These are phyloP conservation scores for Brachypodius melanocephalos DNA, from an alignment of 2,113 vertebrate species.

Conservation along the genomic window DNA sequence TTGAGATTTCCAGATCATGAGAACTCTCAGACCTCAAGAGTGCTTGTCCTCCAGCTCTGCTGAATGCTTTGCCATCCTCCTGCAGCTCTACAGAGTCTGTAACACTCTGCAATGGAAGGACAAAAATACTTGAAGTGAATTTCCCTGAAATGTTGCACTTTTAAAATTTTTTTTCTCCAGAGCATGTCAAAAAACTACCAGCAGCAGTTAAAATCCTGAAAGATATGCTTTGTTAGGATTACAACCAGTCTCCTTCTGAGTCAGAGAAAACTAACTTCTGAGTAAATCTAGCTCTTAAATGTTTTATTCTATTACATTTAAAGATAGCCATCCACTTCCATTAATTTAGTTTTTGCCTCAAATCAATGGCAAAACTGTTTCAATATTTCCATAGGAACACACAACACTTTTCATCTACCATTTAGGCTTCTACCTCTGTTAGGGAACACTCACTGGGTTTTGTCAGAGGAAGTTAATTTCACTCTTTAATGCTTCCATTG, in stretches of 20 bases:
- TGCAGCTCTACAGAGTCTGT: not conserved
- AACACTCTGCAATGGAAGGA: not conserved
- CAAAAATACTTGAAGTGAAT: not conserved
- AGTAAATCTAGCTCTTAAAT: not conserved
- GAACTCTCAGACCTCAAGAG: not conserved
- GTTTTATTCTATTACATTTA: not conserved
- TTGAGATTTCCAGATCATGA: not conserved
- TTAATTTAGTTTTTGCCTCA: not conserved
- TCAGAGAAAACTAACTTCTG: not conserved
- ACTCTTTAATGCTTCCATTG: not conserved
- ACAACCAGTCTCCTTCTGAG: not conserved
- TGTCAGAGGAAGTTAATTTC: not conserved
- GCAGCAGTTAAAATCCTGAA: not conserved
- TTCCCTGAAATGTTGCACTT: not conserved
- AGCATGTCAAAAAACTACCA: not conserved
- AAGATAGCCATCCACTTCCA: not conserved
- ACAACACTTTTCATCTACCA: not conserved
- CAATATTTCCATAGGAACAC: not conserved
- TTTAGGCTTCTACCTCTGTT: not conserved
- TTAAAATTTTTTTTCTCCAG: not conserved
- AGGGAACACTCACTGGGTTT: not conserved
- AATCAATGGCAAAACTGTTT: not conserved
- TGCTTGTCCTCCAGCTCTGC: not conserved
- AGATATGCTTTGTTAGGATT: not conserved
- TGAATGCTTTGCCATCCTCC: not conserved